Percentiles rank a stretch among this genome's conserved stretches.
These are phyloP conservation scores for Trichogramma pretiosum DNA, from an alignment of 1,140 invertebrate species.

Conservation along the genomic window DNA sequence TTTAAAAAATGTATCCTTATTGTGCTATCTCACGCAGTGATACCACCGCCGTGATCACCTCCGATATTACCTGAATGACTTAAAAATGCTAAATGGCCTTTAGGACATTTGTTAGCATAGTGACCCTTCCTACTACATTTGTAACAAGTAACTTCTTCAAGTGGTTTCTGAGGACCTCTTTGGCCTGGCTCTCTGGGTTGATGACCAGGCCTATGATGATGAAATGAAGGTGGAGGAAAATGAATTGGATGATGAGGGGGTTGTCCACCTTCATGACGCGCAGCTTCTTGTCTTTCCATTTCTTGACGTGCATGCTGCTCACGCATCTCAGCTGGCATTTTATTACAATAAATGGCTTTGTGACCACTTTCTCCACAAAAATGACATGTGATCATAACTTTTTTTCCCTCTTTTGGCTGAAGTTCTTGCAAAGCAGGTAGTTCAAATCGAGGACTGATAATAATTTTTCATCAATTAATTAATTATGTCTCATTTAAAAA, in stretches of 20 bases:
- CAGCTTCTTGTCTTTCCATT: constrained; percentile 32
- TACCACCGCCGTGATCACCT: constrained; percentile 8
- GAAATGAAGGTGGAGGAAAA: too few relatives aligned
- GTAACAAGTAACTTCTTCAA: constrained; percentile 92
- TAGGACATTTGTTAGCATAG: constrained; percentile 98
- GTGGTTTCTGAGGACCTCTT: constrained; percentile 57
- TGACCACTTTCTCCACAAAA: constrained; percentile 94
- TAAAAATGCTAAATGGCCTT: constrained; percentile 91
- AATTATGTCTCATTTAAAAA: constrained; percentile 1
- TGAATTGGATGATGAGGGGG: constrained; percentile 12
- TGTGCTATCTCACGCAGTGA: too few relatives aligned
- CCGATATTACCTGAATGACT: constrained; percentile 51
- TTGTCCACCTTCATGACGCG: constrained; percentile 12
- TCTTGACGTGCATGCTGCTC: constrained; percentile 49
- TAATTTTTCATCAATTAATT: constrained; percentile 17
- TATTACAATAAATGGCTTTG: constrained; percentile 85
- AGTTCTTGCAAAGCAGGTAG: constrained; percentile 81
- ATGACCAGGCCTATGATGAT: constrained; percentile 37
- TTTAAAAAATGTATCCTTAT: too few relatives aligned
- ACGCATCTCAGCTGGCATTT: constrained; percentile 63
- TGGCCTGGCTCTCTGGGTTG: constrained; percentile 30
- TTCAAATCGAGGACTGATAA: constrained; percentile 77
- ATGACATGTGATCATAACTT: constrained; percentile 81
- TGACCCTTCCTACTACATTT: constrained; percentile 98
- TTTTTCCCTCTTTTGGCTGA: constrained; percentile 69